Evolutionary conservation across 2,888 invertebrate genomes (phyloP).

Genomic region (Diaprepes abbreviatus): DNA sequence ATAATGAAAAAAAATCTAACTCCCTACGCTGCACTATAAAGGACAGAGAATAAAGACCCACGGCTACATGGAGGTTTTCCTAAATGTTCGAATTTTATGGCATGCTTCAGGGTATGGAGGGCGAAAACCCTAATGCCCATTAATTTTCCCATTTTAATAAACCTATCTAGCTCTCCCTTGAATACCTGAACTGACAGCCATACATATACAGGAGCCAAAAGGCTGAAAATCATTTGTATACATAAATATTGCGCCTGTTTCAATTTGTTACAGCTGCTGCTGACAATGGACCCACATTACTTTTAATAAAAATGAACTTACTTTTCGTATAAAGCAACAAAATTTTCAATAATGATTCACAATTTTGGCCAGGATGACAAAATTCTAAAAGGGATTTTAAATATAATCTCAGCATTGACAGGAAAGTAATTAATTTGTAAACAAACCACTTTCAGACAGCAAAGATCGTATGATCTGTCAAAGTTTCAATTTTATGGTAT

Average conservation of each 20-base stretch:
- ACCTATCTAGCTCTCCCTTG: constrained; percentile 38
- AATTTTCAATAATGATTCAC: too few species aligned
- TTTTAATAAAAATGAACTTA: too few species aligned
- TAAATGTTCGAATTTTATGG: constrained; percentile 47
- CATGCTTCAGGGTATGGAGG: constrained; percentile 36
- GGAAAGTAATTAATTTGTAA: too few species aligned
- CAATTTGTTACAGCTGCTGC: background rate
- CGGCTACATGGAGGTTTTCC: constrained; percentile 27
- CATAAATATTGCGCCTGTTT: background rate
- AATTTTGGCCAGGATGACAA: too few species aligned
- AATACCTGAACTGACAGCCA: constrained; percentile 38
- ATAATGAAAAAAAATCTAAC: too few species aligned
- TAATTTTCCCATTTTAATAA: constrained; percentile 49
- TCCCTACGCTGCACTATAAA: background rate
- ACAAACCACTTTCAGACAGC: too few species aligned
- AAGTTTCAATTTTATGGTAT: too few species aligned
- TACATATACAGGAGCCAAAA: constrained; percentile 3
- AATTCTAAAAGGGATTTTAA: too few species aligned
- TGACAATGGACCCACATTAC: too few species aligned
- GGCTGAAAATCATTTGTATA: constrained; percentile 7
- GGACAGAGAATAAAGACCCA: constrained; percentile 13
- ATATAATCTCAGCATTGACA: too few species aligned
- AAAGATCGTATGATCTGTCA: too few species aligned
- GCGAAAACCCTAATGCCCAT: constrained; percentile 45
- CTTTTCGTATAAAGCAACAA: too few species aligned